Conservation (phyloP, 2,888 invertebrate species). For the Danaus chrysippus region DNA sequence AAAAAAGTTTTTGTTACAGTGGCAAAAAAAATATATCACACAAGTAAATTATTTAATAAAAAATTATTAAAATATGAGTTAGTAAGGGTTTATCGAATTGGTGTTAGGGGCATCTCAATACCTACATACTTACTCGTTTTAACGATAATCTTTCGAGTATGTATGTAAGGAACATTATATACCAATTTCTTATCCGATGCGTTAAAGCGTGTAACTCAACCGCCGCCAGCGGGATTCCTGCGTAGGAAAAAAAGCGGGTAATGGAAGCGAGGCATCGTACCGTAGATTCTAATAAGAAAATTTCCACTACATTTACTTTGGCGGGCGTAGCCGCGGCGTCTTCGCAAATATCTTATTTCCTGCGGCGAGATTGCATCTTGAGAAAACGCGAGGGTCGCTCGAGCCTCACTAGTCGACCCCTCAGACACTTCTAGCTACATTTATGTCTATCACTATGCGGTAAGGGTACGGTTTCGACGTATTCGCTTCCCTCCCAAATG, state of each 20-base stretch:
- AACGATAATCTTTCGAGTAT: neutral
- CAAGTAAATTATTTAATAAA: too few species aligned
- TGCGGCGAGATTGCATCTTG: conserved; percentile 80
- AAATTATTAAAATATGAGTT: too few species aligned
- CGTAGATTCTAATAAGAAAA: conserved; percentile 80
- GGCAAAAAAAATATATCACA: too few species aligned
- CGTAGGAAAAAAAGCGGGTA: conserved; percentile 68
- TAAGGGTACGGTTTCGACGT: conserved; percentile 14
- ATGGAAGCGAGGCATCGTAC: conserved; percentile 72
- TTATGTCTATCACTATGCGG: conserved; percentile 34
- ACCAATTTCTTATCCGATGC: conserved; percentile 34
- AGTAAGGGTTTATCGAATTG: neutral
- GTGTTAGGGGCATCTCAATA: neutral
- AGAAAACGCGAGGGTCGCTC: conserved; percentile 77
- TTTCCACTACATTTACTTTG: conserved; percentile 80
- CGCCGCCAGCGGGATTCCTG: conserved; percentile 63
- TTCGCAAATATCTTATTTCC: conserved; percentile 80
- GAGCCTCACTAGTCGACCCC: conserved; percentile 71
- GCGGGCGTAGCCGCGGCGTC: conserved; percentile 77
- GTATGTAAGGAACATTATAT: neutral
- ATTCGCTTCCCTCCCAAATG: conserved; percentile 11
- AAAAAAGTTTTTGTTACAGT: too few species aligned
- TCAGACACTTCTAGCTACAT: conserved; percentile 22
- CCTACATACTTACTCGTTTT: neutral
- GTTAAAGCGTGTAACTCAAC: conserved; percentile 58